Evolutionary conservation across 92 coral and sea anemone species (phyloP), one percentile per base, ranked within the genome.

Genomic region (Bergia sp.): DNA sequence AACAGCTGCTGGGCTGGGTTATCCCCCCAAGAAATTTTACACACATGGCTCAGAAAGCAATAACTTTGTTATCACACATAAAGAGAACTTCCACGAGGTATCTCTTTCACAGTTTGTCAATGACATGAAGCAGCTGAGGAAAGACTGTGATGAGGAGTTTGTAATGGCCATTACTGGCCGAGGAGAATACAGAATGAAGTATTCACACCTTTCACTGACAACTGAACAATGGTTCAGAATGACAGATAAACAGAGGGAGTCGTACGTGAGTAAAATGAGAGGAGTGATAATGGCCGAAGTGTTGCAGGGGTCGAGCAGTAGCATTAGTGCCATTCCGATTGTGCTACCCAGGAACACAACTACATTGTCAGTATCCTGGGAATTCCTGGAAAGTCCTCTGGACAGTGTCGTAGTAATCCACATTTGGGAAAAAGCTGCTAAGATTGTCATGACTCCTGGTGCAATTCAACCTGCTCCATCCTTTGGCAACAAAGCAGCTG

Each of bases 401-500:
- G 93, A 91, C 88, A 88, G 79, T 88, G 89, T 85, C 55, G 77
- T 88, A 39, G 75, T 85, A 73, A 76, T 86, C 7, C 72, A 88
- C 86, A 91, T 91, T 44, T 91, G 91, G 91, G 44, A 88, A 76
- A 91, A 89, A 73, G 94, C 90, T 71, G 86, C 74, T 71, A 67
- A 75, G 65, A 86, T 85, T 78, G 91, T 91, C 65, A 77, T 57
- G 38, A 72, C 87, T 37, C 43, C 58, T 21, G 90, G 67, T 41
- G 91, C 94, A 69, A 79, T 91, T 49, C 94, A 89, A 49, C 44
- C 76, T 69, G 91, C 94, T 77, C 91, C 94, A 66, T 91, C 58
- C 39, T 57, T 90, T 44, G 77, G 73, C 29, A 0, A 29, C 29
- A 29, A 29, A 29, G 29, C 29, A 29, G 29, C 29, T 29, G 83